A percentile compares a stretch with the other conserved stretches of the same genome.
Evolutionary conservation across 2,113 vertebrate species (phyloP).

Genomic region (Meriones unguiculatus): DNA sequence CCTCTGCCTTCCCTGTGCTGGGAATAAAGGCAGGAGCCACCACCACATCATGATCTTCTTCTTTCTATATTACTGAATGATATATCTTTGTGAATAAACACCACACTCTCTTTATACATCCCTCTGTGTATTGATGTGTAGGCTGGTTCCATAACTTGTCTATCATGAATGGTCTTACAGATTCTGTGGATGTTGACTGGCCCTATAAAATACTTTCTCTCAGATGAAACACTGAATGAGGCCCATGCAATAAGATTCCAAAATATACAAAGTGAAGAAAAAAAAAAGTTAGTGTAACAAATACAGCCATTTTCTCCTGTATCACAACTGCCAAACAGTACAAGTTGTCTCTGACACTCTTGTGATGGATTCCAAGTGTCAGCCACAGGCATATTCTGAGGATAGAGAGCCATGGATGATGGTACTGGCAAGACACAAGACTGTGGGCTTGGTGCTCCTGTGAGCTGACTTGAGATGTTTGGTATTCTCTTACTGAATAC

Average conservation of each 20-base stretch:
- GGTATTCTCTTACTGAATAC: background rate
- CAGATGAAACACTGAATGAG: background rate
- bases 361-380: background rate
- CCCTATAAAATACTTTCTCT: background rate
- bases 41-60: background rate
- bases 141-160: background rate
- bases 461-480: background rate
- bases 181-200: background rate
- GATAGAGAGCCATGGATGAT: background rate
- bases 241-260: background rate
- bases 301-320: background rate
- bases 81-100: background rate
- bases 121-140: background rate
- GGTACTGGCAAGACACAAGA: too few species aligned
- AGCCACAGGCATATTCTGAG: background rate
- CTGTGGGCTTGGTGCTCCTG: accelerated
- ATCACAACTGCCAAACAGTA: background rate
- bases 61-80: background rate
- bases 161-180: background rate
- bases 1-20: background rate
- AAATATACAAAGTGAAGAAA: background rate
- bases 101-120: background rate
- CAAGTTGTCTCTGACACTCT: background rate
- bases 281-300: background rate
- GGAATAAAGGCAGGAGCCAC: background rate